Evolutionary conservation across 35 echinoderm and acorn worm species (phyloP), one percentile per base, ranked within the genome.

Genomic region (Lytechinus variegatus): DNA sequence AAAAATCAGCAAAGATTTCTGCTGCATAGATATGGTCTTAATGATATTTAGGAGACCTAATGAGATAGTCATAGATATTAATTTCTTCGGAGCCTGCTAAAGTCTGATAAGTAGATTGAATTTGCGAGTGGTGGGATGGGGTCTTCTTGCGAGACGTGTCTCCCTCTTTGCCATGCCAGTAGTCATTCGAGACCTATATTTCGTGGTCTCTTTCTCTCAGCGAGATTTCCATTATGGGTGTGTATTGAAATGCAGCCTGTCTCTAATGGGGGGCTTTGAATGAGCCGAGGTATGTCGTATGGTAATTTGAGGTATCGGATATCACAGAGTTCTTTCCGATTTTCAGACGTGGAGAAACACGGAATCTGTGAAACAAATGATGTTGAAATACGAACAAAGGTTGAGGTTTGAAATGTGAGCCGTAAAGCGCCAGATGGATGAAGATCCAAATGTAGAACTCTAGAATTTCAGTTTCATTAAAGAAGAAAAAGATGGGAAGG

Each of bases 21-120:
- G 29, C 88, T 90, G 88, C 24, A 33, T 44, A 44, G 88, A 90
- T 90, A 52, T 54, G 29, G 28, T 52, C 27, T 90, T 90, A 90
- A 54, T 90, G 88, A 44, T 90, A 90, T 90, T 90, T 90, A 90
- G 88, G n/a, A 54, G 27, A 5, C 88, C 88, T 90, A 54, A 90
- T 90, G 88, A 90, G 88, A 90, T 90, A 52, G 11, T 90, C 29
- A 90, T 90, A 16, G 88, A 44, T 52, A 90, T 52, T 79, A 79
- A 79, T 79, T 79, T 79, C 66, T 79, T 7, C 14, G 66, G 66
- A 79, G 66, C 66, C 66, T 79, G 66, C 16, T n/a, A 16, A 27
- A 79, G 66, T 79, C 66, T 79, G 66, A 79, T n/a, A n/a, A 79
- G 66, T 79, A 79, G 66, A 79, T 79, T 79, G 66, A 79, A 79